These are phyloP conservation scores for Chrysochloris asiatica DNA, from an alignment of 2,113 vertebrate genomes.

Conservation along the genomic window DNA sequence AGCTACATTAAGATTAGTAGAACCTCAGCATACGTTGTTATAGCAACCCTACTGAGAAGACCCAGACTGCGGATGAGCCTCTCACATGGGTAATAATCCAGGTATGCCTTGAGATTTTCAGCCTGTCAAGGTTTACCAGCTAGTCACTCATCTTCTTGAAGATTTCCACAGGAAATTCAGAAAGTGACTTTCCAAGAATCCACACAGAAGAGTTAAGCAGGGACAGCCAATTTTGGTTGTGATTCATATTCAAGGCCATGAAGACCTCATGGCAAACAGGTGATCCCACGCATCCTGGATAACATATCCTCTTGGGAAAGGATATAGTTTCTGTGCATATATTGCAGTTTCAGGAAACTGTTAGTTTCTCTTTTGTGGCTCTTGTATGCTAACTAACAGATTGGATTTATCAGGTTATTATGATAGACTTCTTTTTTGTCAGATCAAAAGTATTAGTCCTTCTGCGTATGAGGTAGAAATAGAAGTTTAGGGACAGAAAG, in stretches of 20 bases:
- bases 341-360: slow-evolving; percentile 11
- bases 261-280: neutral
- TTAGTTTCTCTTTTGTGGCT: neutral
- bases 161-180: neutral
- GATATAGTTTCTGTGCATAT: accelerated
- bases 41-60: neutral
- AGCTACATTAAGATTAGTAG: neutral
- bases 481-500: neutral
- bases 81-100: neutral
- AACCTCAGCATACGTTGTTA: neutral
- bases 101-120: neutral
- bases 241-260: neutral
- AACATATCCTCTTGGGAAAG: neutral
- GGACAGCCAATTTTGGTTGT: neutral
- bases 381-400: neutral
- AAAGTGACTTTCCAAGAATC: neutral
- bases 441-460: neutral
- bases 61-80: neutral
- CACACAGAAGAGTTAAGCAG: neutral
- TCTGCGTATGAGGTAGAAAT: neutral
- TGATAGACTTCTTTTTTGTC: neutral
- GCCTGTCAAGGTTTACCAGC: neutral
- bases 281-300: neutral
- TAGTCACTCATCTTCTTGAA: neutral
- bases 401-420: neutral